phyloP scores from a whole-genome alignment of 2,113 vertebrate species.

The Xerus inauris region DNA sequence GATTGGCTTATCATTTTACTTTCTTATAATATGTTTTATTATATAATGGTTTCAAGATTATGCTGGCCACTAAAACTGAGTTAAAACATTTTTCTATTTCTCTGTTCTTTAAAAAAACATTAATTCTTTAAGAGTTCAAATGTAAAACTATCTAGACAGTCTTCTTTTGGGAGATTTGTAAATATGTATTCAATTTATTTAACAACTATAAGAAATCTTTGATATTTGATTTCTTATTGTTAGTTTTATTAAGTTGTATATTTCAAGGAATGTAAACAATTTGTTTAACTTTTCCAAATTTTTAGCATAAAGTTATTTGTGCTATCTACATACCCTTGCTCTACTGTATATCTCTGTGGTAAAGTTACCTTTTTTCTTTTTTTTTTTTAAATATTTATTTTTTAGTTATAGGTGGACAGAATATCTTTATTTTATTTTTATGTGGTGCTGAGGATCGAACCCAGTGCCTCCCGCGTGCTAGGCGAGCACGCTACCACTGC shows the following conservation, averaged over 20 bases:
- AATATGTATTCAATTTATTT: background rate
- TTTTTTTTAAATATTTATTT: too few relatives aligned
- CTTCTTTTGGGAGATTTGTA: background rate
- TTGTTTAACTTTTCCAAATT: background rate
- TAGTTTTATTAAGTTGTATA: background rate
- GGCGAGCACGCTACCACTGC: too few relatives aligned
- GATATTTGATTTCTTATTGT: background rate
- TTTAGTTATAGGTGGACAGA: too few relatives aligned
- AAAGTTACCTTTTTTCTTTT: background rate
- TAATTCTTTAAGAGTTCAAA: background rate
- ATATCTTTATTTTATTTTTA: too few relatives aligned
- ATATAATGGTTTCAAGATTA: background rate
- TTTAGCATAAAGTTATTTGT: background rate
- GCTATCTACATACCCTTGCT: background rate
- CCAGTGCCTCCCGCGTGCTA: too few relatives aligned
- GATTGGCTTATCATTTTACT: background rate
- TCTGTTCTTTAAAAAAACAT: background rate
- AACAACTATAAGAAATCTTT: background rate
- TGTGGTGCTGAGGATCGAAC: too few relatives aligned
- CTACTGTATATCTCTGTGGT: background rate
- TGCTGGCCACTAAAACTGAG: background rate
- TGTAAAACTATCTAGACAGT: background rate
- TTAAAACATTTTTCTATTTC: background rate
- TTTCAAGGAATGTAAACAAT: background rate
- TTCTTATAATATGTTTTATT: background rate